Percentiles rank a stretch among this genome's conserved stretches.
Evolutionary conservation across 2,888 invertebrate genomes (phyloP).

Genomic region (Plagodis dolabraria): DNA sequence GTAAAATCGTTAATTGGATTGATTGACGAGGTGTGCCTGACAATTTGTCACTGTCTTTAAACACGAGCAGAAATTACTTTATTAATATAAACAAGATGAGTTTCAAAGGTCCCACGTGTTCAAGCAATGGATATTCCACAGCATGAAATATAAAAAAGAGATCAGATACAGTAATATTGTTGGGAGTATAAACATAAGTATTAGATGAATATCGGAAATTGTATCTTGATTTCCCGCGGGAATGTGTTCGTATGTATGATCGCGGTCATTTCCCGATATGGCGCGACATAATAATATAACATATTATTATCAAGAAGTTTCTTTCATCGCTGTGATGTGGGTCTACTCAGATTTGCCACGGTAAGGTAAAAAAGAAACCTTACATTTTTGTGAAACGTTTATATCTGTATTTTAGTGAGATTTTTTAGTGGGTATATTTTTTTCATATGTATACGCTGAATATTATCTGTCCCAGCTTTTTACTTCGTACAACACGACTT

Average conservation of each 20-base stretch:
- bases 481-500: constrained; percentile 44
- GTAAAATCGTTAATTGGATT: constrained; percentile 69
- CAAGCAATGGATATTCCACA: constrained; percentile 1
- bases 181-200: constrained; percentile 44
- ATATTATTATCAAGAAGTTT: constrained; percentile 50
- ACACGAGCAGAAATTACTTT: constrained; percentile 36
- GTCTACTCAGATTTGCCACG: constrained; percentile 54
- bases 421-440: constrained; percentile 32
- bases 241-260: constrained; percentile 54
- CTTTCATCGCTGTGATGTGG: constrained; percentile 57
- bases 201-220: constrained; percentile 62
- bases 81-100: background rate
- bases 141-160: constrained; percentile 27
- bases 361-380: constrained; percentile 56
- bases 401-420: background rate
- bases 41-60: constrained; percentile 51
- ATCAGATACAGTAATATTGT: constrained; percentile 26
- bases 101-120: constrained; percentile 2
- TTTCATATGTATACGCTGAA: constrained; percentile 25
- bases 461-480: constrained; percentile 45
- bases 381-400: constrained; percentile 63
- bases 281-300: constrained; percentile 38
- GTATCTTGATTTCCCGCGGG: constrained; percentile 72
- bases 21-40: constrained; percentile 60
- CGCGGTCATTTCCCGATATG: constrained; percentile 63